Evolutionary conservation across 2,888 invertebrate species (phyloP).

Genomic region (Hemistola chrysoprasaria): DNA sequence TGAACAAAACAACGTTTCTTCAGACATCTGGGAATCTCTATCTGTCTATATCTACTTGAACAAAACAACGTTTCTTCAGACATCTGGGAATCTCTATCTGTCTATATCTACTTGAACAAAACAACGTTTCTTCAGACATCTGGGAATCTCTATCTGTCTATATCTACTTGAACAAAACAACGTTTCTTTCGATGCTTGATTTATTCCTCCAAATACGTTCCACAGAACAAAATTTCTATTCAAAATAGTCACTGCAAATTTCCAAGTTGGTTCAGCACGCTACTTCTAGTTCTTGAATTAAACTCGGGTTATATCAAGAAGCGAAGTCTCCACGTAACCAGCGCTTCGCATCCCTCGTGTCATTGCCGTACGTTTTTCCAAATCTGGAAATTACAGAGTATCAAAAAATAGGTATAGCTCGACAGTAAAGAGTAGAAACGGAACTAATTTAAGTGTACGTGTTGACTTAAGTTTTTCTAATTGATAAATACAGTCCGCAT

Average conservation of each 20-base stretch:
- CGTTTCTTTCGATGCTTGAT: constrained; percentile 10
- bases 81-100: too few relatives aligned
- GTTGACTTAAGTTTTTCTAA: too few relatives aligned
- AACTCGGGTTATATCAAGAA: constrained; percentile 38
- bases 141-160: too few relatives aligned
- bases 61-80: too few relatives aligned
- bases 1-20: too few relatives aligned
- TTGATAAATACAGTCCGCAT: too few relatives aligned
- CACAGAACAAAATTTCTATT: too few relatives aligned
- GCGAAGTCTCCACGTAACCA: constrained; percentile 86
- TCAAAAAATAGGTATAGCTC: neutral
- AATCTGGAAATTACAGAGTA: constrained; percentile 63
- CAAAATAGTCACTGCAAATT: constrained; percentile 36
- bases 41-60: too few relatives aligned
- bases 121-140: too few relatives aligned
- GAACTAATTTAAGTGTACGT: too few relatives aligned
- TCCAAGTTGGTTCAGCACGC: constrained; percentile 15
- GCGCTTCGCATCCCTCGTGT: constrained; percentile 87
- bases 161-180: neutral
- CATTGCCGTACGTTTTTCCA: constrained; percentile 89
- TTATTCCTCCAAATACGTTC: constrained; percentile 15
- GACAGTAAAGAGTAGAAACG: neutral
- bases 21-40: too few relatives aligned
- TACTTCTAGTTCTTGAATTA: constrained; percentile 17
- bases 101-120: too few relatives aligned